Base-by-base conservation (phyloP, 2,888 invertebrate genomes). In the Leptogaster cylindrica region DNA sequence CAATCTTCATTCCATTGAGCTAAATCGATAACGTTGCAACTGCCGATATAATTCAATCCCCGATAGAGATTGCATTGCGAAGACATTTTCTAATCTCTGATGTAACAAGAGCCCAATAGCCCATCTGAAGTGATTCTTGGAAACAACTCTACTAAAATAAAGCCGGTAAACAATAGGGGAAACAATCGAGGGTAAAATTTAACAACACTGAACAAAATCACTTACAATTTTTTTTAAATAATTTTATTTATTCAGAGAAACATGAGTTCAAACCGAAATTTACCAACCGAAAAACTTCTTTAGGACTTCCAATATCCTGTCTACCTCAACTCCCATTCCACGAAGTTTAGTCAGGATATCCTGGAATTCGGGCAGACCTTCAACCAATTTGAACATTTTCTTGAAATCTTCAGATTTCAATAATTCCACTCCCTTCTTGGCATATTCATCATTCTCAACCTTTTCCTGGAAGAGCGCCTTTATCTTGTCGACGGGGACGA, bases 371-470 rank as follows among this genome's bases (percentile, higher is more conserved):
- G 23, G 41, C 14, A 67, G 51, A 0, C 51, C 66, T 64, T 70
- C 61, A 55, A 70, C 69, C 16, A 67, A 48, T 28, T 65, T 63
- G 20, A 69, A 68, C 50, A 70, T 67, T 46, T 36, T 18, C 41
- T 69, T 61, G 52, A 70, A 70, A 27, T 67, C 67, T 12, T 50
- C 63, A n/a, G 70, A 70, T 7, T 41, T 52, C 18, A 70, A 31
- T 28, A 63, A 63, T 50, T 46, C 50, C 44, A 70, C 31, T 2
- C 69, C 70, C 10, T 63, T 50, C 33, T 33, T 25, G 20, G 66
- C 55, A 39, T 52, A 69, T 55, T 65, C 58, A 44, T 70, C 70
- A 10, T 61, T 66, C n/a, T 27, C 55, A 23, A 46, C 20, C 12
- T 63, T 65, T 7, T 65, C 39, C 25, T 36, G 16, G 28, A 55